Evolutionary conservation across 2,113 vertebrate genomes (phyloP), one percentile per base, ranked within the genome.

Genomic region (Phocoena sinus): DNA sequence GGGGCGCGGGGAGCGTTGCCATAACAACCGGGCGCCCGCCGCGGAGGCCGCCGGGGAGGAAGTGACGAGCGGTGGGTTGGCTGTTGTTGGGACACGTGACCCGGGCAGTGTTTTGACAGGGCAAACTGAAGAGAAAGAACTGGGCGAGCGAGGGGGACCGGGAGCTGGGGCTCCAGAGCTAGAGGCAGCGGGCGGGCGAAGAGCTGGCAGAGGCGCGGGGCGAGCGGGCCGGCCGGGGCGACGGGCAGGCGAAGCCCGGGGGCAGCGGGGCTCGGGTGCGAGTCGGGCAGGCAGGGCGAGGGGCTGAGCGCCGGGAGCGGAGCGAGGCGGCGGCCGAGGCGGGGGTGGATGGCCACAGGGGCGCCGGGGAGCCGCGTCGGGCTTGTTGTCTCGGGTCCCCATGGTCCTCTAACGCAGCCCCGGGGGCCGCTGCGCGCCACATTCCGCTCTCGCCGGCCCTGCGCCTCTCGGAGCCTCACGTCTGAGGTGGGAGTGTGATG

Each of bases 51-150:
- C 97, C 21, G 41, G 94, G 79, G 97, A 96, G 28, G 96, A 98
- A 97, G 98, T 70, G 95, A 98, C 96, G 96, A 62, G 90, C 38
- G 84, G 91, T 89, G 95, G 92, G 97, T 98, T 98, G 99, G 95
- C 98, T 98, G 97, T 98, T 97, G 99, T 96, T 98, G 98, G 97
- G 98, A 98, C 98, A 98, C 98, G 98, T 99, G 98, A 98, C 95
- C 87, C 18, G 97, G 96, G 98, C 98, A 97, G 97, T 96, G 98
- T 99, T 99, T 99, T 99, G 99, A 99, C 99, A 99, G 99, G 98
- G 98, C 97, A 79, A 95, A 93, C 94, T 80, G 96, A 70, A 77
- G 89, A 87, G 97, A 89, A 89, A 96, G 96, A 96, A 47, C 93
- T 89, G 96, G 98, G 80, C 84, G 95, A 60, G 95, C 96, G 96